Evolutionary conservation across 1,140 invertebrate species (phyloP).

Genomic region (Globodera rostochiensis): DNA sequence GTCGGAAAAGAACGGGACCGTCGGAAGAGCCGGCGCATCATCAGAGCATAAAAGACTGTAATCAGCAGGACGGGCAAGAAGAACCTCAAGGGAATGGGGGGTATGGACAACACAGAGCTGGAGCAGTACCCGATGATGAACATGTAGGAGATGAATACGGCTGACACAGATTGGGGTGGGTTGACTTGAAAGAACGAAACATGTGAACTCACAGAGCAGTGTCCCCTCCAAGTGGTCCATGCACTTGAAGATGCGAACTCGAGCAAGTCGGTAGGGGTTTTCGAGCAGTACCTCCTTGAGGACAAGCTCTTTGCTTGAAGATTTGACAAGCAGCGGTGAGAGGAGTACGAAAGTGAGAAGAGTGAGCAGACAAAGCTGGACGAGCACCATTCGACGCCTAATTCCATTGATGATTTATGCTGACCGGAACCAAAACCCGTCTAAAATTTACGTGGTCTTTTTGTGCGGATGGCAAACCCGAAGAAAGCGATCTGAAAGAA

Average conservation of each 20-base stretch:
- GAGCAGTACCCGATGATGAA: slow-evolving; percentile 42
- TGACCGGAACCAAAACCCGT: background rate
- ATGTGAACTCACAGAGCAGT: slow-evolving; percentile 13
- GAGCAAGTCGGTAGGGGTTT: slow-evolving; percentile 56
- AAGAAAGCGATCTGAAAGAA: slow-evolving; percentile 51
- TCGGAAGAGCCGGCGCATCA: slow-evolving; percentile 50
- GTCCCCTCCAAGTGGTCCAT: slow-evolving; percentile 58
- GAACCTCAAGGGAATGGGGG: slow-evolving; percentile 43
- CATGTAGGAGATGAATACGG: slow-evolving; percentile 56
- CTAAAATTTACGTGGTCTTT: slow-evolving; percentile 38
- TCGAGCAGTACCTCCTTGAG: slow-evolving; percentile 58
- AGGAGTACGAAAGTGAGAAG: slow-evolving; percentile 52
- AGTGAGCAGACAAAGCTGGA: slow-evolving; percentile 47
- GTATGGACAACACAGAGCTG: slow-evolving; percentile 25
- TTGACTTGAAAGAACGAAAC: background rate
- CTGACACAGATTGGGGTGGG: slow-evolving; percentile 11
- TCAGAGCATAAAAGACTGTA: slow-evolving; percentile 59
- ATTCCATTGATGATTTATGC: too few species aligned
- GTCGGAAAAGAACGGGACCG: slow-evolving; percentile 47
- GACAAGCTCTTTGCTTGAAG: slow-evolving; percentile 55
- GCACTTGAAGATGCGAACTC: slow-evolving; percentile 62
- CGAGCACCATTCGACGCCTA: slow-evolving; percentile 45
- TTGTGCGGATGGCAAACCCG: slow-evolving; percentile 62
- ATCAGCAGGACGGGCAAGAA: slow-evolving; percentile 58
- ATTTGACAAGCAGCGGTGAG: slow-evolving; percentile 50